A percentile compares a stretch with the other conserved stretches of the same genome.
phyloP scores from a whole-genome alignment of 1,140 invertebrate genomes.

The Goniozus legneri region DNA sequence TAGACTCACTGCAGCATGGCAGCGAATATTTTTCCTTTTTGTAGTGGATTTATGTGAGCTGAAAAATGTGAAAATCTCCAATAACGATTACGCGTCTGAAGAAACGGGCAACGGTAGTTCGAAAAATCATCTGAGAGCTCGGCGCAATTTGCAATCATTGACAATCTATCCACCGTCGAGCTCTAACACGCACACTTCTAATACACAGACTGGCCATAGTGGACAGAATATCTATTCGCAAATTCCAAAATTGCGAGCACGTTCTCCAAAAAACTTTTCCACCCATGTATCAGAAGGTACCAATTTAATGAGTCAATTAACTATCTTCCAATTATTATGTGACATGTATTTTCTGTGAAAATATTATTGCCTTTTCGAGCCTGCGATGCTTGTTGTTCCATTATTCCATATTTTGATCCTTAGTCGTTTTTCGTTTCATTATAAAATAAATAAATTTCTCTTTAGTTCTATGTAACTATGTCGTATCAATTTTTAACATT shows the following conservation, averaged over 20 bases:
- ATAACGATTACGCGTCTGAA: slow-evolving; percentile 31
- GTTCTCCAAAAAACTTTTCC: slow-evolving; percentile 44
- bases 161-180: slow-evolving; percentile 29
- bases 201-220: slow-evolving; percentile 41
- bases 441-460: too few species aligned
- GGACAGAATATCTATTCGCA: slow-evolving; percentile 41
- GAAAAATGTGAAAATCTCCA: slow-evolving; percentile 50
- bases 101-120: slow-evolving; percentile 36
- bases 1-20: slow-evolving; percentile 49
- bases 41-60: slow-evolving; percentile 52
- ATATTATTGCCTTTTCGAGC: too few species aligned
- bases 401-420: too few species aligned
- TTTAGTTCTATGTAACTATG: too few species aligned
- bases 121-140: slow-evolving; percentile 42
- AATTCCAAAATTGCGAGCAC: slow-evolving; percentile 43
- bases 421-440: too few species aligned
- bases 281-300: slow-evolving; percentile 47
- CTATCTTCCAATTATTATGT: too few species aligned
- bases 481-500: not conserved
- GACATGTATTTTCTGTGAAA: too few species aligned
- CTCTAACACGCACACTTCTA: slow-evolving; percentile 38
- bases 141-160: slow-evolving; percentile 40
- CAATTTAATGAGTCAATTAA: too few species aligned
- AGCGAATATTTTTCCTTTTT: slow-evolving; percentile 52
- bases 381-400: too few species aligned